Evolutionary conservation across 2,797 vertebrate genomes (phyloP), one percentile per base, ranked within the genome.

Genomic region (Synaphobranchus kaupii): DNA sequence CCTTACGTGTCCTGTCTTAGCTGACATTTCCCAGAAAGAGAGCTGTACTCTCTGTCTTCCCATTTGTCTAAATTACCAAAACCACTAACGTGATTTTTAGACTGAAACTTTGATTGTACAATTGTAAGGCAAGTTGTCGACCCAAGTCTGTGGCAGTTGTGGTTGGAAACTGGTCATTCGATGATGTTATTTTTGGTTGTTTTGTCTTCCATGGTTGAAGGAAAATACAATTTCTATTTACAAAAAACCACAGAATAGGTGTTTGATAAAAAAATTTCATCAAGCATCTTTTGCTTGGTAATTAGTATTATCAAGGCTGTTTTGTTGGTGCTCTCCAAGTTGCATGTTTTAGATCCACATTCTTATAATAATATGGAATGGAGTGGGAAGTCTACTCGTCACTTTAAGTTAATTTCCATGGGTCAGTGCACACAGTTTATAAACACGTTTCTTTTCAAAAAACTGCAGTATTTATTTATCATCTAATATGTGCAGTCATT

Each of bases 1-100:
- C 48, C 44, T 82, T 82, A 82, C n/a, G 22, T 52, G 48, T 82
- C 73, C 73, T 76, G n/a, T n/a, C 34, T 44, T 76, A 76, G 34
- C 13, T 76, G 28, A 76, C 73, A 34, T 76, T 28, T 73, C 73
- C 73, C 34, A 20, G 31, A 76, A 71, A 34, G 73, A 76, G 13
- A 76, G 13, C 17, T 20, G 73, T 76, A 39, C 73, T 76, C 31
- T 20, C 3, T 76, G 73, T 39, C 39, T 13, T 58, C 39, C 73
- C 17, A 76, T 13, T 44, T 76, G 31, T 44, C 73, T 44, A 76
- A 39, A 44, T 76, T 6, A 34, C 44, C 34, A 44, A 44, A 76
- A 76, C 39, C 34, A 44, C 73, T 4, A 44, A 39, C 13, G 15
- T 44, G 73, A 76, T 7, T 76, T 76, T 44, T 17, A 34, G 34